Percentiles rank a stretch among this genome's conserved stretches.
Conservation (phyloP, 2,113 vertebrate genomes). For the Prionailurus viverrinus region DNA sequence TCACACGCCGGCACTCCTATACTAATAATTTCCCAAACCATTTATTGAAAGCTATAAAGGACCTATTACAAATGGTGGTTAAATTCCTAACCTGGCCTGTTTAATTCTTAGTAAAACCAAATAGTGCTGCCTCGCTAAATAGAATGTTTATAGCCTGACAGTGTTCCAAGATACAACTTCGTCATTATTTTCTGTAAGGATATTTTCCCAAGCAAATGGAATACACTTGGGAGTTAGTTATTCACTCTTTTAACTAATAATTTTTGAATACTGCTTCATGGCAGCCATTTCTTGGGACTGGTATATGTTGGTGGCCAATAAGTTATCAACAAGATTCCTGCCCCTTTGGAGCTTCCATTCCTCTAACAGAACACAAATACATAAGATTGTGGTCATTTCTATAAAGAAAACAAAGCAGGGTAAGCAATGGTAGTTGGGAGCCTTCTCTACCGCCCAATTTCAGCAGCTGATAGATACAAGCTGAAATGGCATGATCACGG, state of each 20-base stretch:
- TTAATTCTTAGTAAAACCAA: not conserved
- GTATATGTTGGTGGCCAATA: not conserved
- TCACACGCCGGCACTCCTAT: not conserved
- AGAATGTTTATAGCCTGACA: not conserved
- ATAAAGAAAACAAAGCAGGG: not conserved
- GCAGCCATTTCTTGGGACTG: not conserved
- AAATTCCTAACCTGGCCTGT: conserved; percentile 47
- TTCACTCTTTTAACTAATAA: not conserved
- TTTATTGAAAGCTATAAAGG: conserved; percentile 22
- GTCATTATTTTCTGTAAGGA: not conserved
- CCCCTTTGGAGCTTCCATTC: not conserved
- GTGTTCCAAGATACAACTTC: not conserved
- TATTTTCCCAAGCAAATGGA: not conserved
- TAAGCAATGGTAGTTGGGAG: not conserved
- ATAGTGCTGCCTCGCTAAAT: not conserved
- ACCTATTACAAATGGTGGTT: not conserved
- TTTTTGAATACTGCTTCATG: not conserved
- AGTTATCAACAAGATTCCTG: not conserved
- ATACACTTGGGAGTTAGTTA: not conserved
- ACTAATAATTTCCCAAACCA: not conserved
- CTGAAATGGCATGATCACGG: not conserved
- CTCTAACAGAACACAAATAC: not conserved
- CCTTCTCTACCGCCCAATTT: not conserved
- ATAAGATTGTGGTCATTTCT: not conserved
- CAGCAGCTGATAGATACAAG: not conserved